Conservation (phyloP, 2,797 vertebrate genomes). For the Rhadinocentrus ornatus region DNA sequence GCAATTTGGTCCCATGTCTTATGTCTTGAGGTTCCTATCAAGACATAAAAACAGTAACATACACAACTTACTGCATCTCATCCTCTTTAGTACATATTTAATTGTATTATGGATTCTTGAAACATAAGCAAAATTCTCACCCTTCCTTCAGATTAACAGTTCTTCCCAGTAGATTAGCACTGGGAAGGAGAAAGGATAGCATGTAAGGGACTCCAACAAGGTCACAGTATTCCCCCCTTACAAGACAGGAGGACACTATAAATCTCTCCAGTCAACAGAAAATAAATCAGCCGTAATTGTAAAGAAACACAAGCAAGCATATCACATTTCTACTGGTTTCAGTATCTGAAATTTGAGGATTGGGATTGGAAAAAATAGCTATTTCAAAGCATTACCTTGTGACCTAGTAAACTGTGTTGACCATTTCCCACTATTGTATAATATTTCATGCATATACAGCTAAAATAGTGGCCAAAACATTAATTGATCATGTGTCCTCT, state of each 20-base stretch:
- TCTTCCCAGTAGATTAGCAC: conserved; percentile 35
- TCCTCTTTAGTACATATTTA: background rate
- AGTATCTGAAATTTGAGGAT: conserved; percentile 2
- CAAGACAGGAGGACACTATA: background rate
- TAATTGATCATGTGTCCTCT: background rate
- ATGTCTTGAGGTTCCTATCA: no score
- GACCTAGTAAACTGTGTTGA: background rate
- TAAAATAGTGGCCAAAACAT: background rate
- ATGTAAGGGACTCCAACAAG: background rate
- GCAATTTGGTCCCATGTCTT: background rate
- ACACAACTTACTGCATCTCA: background rate
- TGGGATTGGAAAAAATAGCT: background rate
- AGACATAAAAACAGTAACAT: background rate
- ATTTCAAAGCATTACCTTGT: background rate
- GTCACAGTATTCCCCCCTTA: conserved; percentile 2
- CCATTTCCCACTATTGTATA: background rate
- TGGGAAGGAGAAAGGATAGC: background rate
- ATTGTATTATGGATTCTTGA: conserved; percentile 26
- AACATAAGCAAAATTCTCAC: background rate
- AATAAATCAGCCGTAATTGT: background rate
- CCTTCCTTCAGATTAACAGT: conserved; percentile 40
- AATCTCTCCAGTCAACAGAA: background rate
- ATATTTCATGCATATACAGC: background rate
- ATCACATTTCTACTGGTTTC: background rate
- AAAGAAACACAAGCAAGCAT: background rate